phyloP scores from a whole-genome alignment of 2,888 invertebrate species.

The Synergus itoensis region DNA sequence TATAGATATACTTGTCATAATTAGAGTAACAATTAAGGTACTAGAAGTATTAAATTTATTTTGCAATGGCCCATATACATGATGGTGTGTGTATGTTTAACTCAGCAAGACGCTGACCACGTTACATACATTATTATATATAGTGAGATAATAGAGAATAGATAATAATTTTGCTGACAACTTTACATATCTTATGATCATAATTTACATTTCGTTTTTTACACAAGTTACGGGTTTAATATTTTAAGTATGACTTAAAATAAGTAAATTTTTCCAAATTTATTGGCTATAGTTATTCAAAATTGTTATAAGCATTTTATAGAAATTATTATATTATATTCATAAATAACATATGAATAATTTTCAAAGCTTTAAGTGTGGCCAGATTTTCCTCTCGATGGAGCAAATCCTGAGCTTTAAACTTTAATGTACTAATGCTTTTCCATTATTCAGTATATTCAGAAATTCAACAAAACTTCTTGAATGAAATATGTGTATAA shows the following conservation, averaged over 20 bases:
- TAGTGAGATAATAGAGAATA: conserved; percentile 39
- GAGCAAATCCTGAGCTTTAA: not conserved
- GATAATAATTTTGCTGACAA: conserved; percentile 44
- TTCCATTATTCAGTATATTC: conserved; percentile 6
- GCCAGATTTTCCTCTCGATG: not conserved
- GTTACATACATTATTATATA: conserved; percentile 5
- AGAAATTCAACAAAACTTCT: conserved; percentile 7
- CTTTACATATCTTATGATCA: not conserved
- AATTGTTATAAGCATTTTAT: too few relatives aligned
- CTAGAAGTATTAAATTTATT: not conserved
- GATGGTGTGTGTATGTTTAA: not conserved
- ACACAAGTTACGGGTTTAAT: too few relatives aligned
- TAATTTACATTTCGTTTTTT: not conserved
- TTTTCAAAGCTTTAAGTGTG: not conserved
- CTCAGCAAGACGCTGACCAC: conserved; percentile 15
- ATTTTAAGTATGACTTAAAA: too few relatives aligned
- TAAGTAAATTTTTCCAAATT: too few relatives aligned
- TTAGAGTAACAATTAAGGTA: too few relatives aligned
- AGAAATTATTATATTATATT: too few relatives aligned
- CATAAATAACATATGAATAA: not conserved
- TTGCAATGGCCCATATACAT: not conserved
- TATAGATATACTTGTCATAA: too few relatives aligned
- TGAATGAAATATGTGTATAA: conserved; percentile 14
- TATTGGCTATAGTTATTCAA: too few relatives aligned
- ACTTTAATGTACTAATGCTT: not conserved